Evolutionary conservation across 2,888 invertebrate species (phyloP), one percentile per base, ranked within the genome.

Genomic region (Agrotis puta): DNA sequence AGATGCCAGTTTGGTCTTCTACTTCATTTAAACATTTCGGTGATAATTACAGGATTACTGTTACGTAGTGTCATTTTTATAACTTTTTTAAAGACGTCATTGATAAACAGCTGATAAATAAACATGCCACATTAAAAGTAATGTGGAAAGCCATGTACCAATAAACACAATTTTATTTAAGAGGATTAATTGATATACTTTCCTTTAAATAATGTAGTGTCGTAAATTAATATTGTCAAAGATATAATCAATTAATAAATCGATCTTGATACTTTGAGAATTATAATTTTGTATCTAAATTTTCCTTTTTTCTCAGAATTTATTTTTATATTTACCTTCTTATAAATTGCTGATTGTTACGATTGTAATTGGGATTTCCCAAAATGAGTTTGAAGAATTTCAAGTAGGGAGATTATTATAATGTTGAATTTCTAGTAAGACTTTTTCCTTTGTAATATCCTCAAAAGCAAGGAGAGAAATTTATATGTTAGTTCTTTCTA

Each of bases 161-260:
- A 14, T 45, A 22, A 13, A 47, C 7, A 64, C 24, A 54, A 39
- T 50, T 53, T 58, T 54, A 39, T 24, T n/a, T 62, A 39, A n/a
- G 27, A 47, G 18, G 18, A 67, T 73, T 61, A 56, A 33, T 56
- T 79, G 9, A 20, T 61, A 33, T 20, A 39, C 14, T 47, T 63
- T 51, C 39, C 22, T 50, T 5, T 27, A 64, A 74, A 43, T 7
- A 1, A 24, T 16, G 11, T 48, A 3, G 16, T 14, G 3, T 50
- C 18, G 1, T 20, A 33, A 11, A 59, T 45, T 45, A 11, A 22
- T 9, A 51, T 0, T 54, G 54, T 33, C 22, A 59, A 43, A 63
- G 16, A 61, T 71, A 9, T 53, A 24, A 62, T 69, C 20, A 24
- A 58, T 53, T 33, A 33, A 18, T 39, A n/a, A 39, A 56, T 22